A percentile compares a stretch with the other conserved stretches of the same genome.
These are phyloP conservation scores for Spizaetus ornatus DNA, from an alignment of 2,113 vertebrate genomes.

Conservation along the genomic window DNA sequence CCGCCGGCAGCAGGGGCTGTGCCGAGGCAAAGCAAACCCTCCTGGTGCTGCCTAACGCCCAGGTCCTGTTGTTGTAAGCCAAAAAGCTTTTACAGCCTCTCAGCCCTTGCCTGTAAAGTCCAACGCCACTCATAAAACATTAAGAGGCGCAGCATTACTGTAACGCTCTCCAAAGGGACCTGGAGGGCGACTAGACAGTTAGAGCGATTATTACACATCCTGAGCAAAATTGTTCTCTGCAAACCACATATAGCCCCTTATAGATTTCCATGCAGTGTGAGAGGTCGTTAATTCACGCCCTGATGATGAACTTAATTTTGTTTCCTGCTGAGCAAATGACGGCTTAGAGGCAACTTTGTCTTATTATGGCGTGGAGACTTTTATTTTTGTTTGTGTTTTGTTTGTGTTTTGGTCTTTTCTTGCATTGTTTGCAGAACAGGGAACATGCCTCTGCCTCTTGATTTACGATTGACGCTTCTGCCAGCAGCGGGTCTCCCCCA, in stretches of 20 bases:
- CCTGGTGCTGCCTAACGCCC: background rate
- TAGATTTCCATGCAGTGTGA: conserved; percentile 45
- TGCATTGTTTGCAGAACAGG: background rate
- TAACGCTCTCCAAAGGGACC: conserved; percentile 39
- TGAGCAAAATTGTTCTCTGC: conserved; percentile 27
- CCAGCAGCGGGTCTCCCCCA: background rate
- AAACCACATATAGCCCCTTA: conserved; percentile 18
- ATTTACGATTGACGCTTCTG: background rate
- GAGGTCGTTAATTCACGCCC: conserved; percentile 60
- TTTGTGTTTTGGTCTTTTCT: background rate
- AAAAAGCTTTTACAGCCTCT: conserved; percentile 45
- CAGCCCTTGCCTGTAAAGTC: conserved; percentile 32
- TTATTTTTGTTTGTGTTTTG: background rate
- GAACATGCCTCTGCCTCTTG: background rate
- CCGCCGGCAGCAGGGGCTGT: background rate
- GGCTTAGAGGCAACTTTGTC: conserved; percentile 29
- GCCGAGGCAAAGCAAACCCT: background rate
- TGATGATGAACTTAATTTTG: conserved; percentile 61
- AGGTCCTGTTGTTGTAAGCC: background rate
- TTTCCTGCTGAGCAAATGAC: conserved; percentile 49
- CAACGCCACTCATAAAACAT: conserved; percentile 32
- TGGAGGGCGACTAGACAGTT: conserved; percentile 5
- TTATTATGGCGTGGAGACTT: background rate
- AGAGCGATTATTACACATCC: conserved; percentile 13
- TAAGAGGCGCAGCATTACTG: conserved; percentile 16